Base-by-base conservation (phyloP, 1,140 invertebrate species). In the Philaenus spumarius region DNA sequence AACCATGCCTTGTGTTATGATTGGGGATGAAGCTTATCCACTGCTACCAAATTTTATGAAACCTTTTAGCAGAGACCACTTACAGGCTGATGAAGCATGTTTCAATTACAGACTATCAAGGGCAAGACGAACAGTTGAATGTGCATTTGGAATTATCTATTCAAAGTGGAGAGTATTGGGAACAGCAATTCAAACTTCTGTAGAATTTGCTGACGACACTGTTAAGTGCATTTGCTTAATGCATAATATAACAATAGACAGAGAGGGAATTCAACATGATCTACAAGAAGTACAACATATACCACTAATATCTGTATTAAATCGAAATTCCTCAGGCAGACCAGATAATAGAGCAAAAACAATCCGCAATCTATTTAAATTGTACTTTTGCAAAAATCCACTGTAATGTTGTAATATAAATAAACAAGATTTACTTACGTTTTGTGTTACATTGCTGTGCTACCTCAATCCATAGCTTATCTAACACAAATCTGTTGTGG, bases 151-250 rank as follows among this genome's bases (percentile, higher is more conserved):
- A n/a, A n/a, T n/a, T n/a, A n/a, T n/a, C n/a, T n/a, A 70, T 69
- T 1, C 79, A 80, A 66, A 76, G 77, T n/a, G 77, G 79, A 34
- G 14, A 34, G 23, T 53, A n/a, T n/a, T n/a, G n/a, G n/a, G n/a
- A n/a, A n/a, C n/a, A n/a, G n/a, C n/a, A n/a, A n/a, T n/a, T n/a
- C 35, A 61, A 58, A 48, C 51, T 17, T 30, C 35, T 22, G 12
- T 35, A 17, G 45, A 53, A 40, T 22, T 42, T 24, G 58, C 52
- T 55, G 42, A 54, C 14, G n/a, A 23, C 14, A 54, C 54, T 59
- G 45, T 59, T n/a, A n/a, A n/a, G n/a, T n/a, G n/a, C n/a, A n/a
- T n/a, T n/a, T n/a, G n/a, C n/a, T n/a, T n/a, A n/a, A n/a, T n/a
- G n/a, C n/a, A n/a, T n/a, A n/a, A n/a, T n/a, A n/a, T n/a, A n/a